Conservation (phyloP, 2,888 invertebrate genomes). For the Elmis aenea region DNA sequence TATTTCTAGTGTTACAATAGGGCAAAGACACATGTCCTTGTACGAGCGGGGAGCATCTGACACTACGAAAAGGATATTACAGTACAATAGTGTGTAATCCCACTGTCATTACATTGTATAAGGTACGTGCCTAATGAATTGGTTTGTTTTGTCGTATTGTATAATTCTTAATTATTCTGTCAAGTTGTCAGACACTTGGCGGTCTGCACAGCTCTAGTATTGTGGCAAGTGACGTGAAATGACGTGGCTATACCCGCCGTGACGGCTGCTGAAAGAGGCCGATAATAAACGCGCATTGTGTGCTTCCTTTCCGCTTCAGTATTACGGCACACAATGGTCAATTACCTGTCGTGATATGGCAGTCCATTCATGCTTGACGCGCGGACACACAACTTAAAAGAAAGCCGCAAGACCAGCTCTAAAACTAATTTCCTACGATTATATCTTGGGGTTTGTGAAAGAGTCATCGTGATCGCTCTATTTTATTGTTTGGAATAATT, state of each 20-base stretch:
- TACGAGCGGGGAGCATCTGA: no score
- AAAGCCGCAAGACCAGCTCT: slow-evolving; percentile 25
- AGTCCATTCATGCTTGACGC: slow-evolving; percentile 31
- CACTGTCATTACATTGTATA: no score
- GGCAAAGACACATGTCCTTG: no score
- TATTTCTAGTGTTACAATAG: no score
- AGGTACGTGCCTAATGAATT: slow-evolving; percentile 25
- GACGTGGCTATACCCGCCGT: slow-evolving; percentile 38
- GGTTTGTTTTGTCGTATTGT: slow-evolving; percentile 40
- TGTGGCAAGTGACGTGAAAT: slow-evolving; percentile 38
- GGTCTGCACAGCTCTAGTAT: slow-evolving; percentile 32
- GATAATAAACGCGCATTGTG: slow-evolving; percentile 43
- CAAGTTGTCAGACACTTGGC: slow-evolving; percentile 41
- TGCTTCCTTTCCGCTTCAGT: slow-evolving; percentile 39
- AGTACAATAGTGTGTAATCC: no score
- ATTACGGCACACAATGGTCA: slow-evolving; percentile 42
- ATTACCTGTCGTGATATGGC: slow-evolving; percentile 44
- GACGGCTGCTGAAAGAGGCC: slow-evolving; percentile 41
- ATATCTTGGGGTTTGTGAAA: slow-evolving; percentile 30
- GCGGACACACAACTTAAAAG: slow-evolving; percentile 29
- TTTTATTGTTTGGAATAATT: slow-evolving; percentile 20
- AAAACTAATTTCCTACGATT: slow-evolving; percentile 35
- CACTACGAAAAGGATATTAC: no score
- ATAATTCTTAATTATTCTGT: slow-evolving; percentile 43
- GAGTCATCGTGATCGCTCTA: slow-evolving; percentile 18